These are phyloP conservation scores for Bubo scandiacus DNA, from an alignment of 2,113 vertebrate species.

Conservation along the genomic window DNA sequence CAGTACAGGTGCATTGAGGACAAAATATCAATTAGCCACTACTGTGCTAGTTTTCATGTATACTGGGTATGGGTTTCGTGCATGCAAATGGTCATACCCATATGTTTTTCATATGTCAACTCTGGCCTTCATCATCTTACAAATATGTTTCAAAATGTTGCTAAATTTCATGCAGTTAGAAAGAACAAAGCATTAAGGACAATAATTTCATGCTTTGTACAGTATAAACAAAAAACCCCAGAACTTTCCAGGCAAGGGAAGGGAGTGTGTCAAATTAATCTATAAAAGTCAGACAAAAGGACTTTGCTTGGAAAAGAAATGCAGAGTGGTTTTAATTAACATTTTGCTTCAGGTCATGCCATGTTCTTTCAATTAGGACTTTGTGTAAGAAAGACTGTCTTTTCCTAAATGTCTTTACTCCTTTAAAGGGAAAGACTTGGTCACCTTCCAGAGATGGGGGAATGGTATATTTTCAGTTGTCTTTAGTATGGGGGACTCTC, in stretches of 20 bases:
- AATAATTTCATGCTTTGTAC: constrained; percentile 22
- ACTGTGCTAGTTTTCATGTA: neutral
- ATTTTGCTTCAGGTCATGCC: constrained; percentile 61
- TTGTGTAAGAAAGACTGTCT: constrained; percentile 24
- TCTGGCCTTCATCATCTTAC: neutral
- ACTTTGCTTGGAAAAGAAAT: constrained; percentile 29
- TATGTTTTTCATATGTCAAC: neutral
- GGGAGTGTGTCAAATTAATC: constrained; percentile 24
- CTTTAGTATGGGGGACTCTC: neutral
- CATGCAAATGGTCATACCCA: neutral
- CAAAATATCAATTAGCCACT: neutral
- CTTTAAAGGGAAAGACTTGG: constrained; percentile 7
- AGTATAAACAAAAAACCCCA: constrained; percentile 3
- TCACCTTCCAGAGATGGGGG: neutral
- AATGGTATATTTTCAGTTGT: neutral
- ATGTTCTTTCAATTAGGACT: constrained; percentile 63
- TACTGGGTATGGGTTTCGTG: neutral
- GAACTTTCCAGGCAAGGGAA: constrained; percentile 42
- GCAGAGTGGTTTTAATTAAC: constrained; percentile 60
- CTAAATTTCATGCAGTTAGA: constrained; percentile 27
- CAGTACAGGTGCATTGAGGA: neutral
- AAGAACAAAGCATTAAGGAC: constrained; percentile 42
- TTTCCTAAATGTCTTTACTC: neutral
- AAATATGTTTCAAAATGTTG: constrained; percentile 31
- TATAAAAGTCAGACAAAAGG: constrained; percentile 19